Base-by-base conservation (phyloP, 2,888 invertebrate genomes). In the Orchestes rusci region DNA sequence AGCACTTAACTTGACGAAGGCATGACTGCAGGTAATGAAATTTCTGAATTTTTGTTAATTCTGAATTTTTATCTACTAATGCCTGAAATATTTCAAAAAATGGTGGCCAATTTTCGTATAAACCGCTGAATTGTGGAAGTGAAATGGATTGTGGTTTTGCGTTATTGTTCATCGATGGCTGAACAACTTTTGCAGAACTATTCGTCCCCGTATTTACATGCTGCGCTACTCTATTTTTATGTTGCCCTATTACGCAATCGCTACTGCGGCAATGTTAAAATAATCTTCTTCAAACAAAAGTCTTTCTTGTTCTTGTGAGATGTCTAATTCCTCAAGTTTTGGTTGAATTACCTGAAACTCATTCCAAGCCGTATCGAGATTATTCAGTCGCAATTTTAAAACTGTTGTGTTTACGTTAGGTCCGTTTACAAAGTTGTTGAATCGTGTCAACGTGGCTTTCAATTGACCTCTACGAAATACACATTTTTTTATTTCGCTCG, bases 11-110 rank as follows among this genome's bases (percentile, higher is more conserved):
- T 27, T 13, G 44, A 13, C 35, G 18, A 3, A 48, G 17, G 27
- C 38, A 48, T 27, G 48, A 48, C 10, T 48, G 37, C 16, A 48
- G 37, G 19, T 48, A 48, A 36, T 48, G 41, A 29, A 48, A 45
- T 31, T 40, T 47, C 17, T 43, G 45, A 5, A 45, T 27, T 33
- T 30, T 46, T 16, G 38, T 18, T 19, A 47, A 29, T 17, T 32
- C 20, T 8, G 16, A 3, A 10, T 43, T 43, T 5, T 47, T 32
- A 17, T 47, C 15, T n/a, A 47, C 38, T 17, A 47, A 43, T 8
- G 43, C 32, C 28, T 47, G 16, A 19, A 39, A 47, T n/a, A 30
- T 39, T 31, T 43, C 32, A 13, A 20, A 43, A 12, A 47, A 44
- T 28, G 12, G 38, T 10, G 39, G 3, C 39, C 43, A 47, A 10